phyloP scores from a whole-genome alignment of 23 tunicate species.

The Botrylloides violaceus region DNA sequence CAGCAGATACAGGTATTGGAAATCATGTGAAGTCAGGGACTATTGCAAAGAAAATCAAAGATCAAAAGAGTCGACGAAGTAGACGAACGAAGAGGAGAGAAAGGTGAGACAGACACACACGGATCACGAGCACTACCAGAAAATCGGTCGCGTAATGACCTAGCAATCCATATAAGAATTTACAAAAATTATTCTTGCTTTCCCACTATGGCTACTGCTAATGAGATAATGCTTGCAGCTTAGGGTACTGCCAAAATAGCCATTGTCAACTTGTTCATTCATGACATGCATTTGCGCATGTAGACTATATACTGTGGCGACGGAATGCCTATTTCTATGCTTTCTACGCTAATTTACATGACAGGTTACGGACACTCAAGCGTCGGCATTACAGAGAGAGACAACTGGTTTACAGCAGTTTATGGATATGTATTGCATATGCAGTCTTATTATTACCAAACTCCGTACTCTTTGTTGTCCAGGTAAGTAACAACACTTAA shows the following conservation, averaged over 20 bases:
- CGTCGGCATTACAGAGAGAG: conserved; percentile 62
- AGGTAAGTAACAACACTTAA: conserved; percentile 18
- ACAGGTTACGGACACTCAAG: conserved; percentile 30
- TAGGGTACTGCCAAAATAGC: no score
- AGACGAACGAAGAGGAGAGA: conserved; percentile 34
- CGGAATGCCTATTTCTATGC: no score
- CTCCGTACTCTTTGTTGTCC: conserved; percentile 33
- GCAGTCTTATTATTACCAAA: conserved; percentile 75
- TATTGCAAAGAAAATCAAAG: conserved; percentile 46
- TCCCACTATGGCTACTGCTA: conserved; percentile 8
- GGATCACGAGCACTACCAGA: no score
- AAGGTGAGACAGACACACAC: background rate
- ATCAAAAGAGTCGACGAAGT: conserved; percentile 22
- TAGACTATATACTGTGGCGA: no score
- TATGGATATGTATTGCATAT: conserved; percentile 69
- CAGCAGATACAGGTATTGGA: background rate
- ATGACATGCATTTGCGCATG: no score
- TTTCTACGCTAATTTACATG: no score
- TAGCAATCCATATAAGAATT: no score
- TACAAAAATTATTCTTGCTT: no score
- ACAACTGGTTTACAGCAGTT: conserved; percentile 83
- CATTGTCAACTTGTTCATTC: no score
- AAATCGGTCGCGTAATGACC: no score
- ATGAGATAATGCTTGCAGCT: no score
- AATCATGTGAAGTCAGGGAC: conserved; percentile 31